Base-by-base conservation (phyloP, 2,797 vertebrate species). In the Pyrocephalus nanus region DNA sequence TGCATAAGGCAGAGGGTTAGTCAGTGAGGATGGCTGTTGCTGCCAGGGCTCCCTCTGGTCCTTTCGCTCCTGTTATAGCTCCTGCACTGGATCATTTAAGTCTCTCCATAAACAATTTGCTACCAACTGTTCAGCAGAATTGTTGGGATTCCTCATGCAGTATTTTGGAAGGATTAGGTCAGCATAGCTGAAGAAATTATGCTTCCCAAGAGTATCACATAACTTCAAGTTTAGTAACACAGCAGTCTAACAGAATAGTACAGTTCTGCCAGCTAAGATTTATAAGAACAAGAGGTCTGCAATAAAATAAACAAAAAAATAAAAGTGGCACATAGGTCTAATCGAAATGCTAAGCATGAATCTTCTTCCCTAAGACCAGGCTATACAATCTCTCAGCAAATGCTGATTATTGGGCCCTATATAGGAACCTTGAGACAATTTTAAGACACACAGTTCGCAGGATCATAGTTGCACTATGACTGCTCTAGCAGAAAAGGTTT, bases 171-270 rank as follows among this genome's bases (percentile, higher is more conserved):
- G 62, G 66, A 84, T 86, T 71, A 88, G 76, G 75, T 86, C 74
- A 92, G 71, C 83, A 75, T 42, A 95, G 75, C 61, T 71, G 82
- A 54, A 73, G 57, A 82, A 96, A 88, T 80, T 45, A 73, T 34
- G 40, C 50, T 75, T 93, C 95, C 92, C 79, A 79, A 43, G 90
- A 79, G 79, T 30, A 69, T 48, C 84, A 57, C 57, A 91, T 62
- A 26, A 40, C 83, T 94, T 79, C 67, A 74, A 74, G 30, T 92
- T 91, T 53, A 84, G 78, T 71, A 95, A 95, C 36, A 36, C 34
- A 13, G 74, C 26, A 70, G 73, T 42, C 78, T 75, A 91, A 84
- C 45, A 76, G 71, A 64, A 65, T 8, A 50, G 53, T 0, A 0
- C 12, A 18, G 30, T 62, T 92, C 74, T 88, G 75, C 36, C 4